phyloP scores from a whole-genome alignment of 2,113 vertebrate species.

The Malaclemys terrapin region DNA sequence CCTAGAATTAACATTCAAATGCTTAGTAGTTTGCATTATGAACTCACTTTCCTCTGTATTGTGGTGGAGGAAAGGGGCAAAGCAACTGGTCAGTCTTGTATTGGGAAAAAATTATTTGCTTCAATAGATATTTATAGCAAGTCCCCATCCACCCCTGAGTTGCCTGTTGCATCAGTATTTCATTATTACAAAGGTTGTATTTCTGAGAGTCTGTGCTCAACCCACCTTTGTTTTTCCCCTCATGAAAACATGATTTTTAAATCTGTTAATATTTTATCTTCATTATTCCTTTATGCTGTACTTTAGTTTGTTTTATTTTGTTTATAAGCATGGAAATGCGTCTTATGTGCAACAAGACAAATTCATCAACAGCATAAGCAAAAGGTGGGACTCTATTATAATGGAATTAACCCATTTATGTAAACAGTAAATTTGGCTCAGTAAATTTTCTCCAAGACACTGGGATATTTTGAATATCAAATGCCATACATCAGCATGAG shows the following conservation, averaged over 20 bases:
- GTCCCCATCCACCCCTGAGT: accelerated
- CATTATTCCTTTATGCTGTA: background rate
- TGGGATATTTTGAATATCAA: background rate
- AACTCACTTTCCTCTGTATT: background rate
- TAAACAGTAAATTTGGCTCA: background rate
- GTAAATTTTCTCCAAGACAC: background rate
- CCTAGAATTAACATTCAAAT: accelerated
- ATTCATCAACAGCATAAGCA: background rate
- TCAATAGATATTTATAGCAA: background rate
- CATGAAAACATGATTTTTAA: background rate
- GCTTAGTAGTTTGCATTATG: background rate
- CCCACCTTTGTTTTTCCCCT: background rate
- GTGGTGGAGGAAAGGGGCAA: background rate
- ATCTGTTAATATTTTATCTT: background rate
- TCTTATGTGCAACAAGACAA: background rate
- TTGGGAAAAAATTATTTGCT: accelerated
- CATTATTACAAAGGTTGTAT: background rate
- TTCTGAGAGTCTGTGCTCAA: background rate
- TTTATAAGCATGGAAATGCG: background rate
- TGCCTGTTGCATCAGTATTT: background rate
- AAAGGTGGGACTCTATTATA: background rate
- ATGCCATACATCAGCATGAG: background rate
- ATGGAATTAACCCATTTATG: background rate
- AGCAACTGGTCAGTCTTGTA: background rate
- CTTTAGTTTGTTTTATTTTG: background rate